Evolutionary conservation across 1,140 invertebrate species (phyloP), one percentile per base, ranked within the genome.

Genomic region (Vanessa tameamea): DNA sequence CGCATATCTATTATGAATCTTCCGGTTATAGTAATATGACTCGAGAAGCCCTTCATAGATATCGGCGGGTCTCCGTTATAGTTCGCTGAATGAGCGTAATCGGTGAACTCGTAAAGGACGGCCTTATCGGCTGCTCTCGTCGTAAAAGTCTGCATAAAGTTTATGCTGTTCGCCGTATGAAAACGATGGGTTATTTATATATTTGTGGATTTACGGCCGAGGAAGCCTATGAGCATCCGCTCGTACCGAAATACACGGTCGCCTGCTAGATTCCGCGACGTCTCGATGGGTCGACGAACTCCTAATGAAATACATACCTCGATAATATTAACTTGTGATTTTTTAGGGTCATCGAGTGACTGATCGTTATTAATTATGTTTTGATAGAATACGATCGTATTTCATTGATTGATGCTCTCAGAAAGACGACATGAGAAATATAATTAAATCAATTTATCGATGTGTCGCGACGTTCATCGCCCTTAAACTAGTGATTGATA

Each of bases 251-350:
- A 92, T 92, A 92, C 84, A 73, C 87, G 73, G 67, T 66, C 78
- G 81, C 79, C 81, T 67, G 83, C 86, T 89, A 86, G 86, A 90
- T 92, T 90, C 90, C 86, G 88, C 87, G 87, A 88, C 89, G 89
- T 88, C 90, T 86, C 84, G 81, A 55, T 78, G 80, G 89, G 88
- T 88, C 80, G 85, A 87, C 83, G 88, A 87, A 87, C 88, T 82
- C 76, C 72, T 78, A 70, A 74, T 73, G 66, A 72, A 79, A 73
- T 63, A 65, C 51, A n/a, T 47, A 47, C 51, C 26, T 59, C 64
- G 50, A 72, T 66, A 78, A 64, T 59, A 77, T 73, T 71, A 64
- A 71, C 66, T 55, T 70, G 37, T 48, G 20, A 64, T 50, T 66
- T 61, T 72, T 72, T 65, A 48, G 43, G 69, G 16, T 23, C 55